A percentile compares a stretch with the other conserved stretches of the same genome.
These are phyloP conservation scores for Cyrtorhinus lividipennis DNA, from an alignment of 1,140 invertebrate genomes.

Conservation along the genomic window DNA sequence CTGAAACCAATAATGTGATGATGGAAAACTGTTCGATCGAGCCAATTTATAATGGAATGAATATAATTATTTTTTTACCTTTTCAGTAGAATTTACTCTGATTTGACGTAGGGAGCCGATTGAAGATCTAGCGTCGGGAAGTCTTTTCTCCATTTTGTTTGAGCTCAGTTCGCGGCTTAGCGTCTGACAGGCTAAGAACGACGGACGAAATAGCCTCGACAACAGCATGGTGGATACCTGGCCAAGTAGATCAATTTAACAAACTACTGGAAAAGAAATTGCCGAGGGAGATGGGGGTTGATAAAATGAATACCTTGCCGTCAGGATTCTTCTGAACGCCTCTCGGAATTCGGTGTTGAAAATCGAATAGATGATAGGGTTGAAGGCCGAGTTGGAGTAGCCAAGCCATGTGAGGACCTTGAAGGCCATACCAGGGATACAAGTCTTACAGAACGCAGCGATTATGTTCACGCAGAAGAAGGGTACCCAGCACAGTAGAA, in stretches of 20 bases:
- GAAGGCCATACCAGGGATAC: constrained; percentile 67
- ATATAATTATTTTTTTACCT: too few relatives aligned
- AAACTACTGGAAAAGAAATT: too few relatives aligned
- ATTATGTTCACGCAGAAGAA: constrained; percentile 96
- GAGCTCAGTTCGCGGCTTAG: constrained; percentile 4
- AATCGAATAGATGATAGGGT: constrained; percentile 98
- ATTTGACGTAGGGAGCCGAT: constrained; percentile 41
- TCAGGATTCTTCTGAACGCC: constrained; percentile 93
- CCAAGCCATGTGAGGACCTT: constrained; percentile 91
- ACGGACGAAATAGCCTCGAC: constrained; percentile 31
- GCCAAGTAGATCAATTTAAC: neutral
- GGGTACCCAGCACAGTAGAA: constrained; percentile 35
- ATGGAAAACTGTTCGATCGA: too few relatives aligned
- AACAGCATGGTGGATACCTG: constrained; percentile 44
- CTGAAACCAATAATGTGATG: too few relatives aligned
- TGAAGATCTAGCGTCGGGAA: constrained; percentile 24
- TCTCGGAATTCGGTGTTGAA: constrained; percentile 99
- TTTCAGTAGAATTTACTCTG: constrained; percentile 34
- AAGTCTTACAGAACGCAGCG: constrained; percentile 84
- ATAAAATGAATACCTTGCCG: too few relatives aligned
- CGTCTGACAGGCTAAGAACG: constrained; percentile 33
- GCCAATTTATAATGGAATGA: too few relatives aligned
- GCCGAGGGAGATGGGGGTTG: neutral
- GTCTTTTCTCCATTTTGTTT: constrained; percentile 27
- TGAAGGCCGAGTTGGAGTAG: constrained; percentile 93